Base-by-base conservation (phyloP, 2,888 invertebrate species). In the Acleris laterana region DNA sequence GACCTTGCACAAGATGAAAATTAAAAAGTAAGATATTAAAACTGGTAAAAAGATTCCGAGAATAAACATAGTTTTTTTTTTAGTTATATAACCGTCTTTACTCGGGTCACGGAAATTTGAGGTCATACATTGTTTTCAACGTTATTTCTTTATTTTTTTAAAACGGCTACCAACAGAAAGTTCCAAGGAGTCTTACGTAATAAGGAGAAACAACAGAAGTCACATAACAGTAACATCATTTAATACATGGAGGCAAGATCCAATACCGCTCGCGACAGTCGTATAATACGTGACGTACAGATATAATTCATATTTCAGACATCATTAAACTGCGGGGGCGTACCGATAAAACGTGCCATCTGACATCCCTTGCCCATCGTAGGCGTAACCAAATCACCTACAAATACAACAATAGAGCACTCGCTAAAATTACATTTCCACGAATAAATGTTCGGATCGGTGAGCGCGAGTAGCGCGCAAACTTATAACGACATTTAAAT, bases 401-500 rank as follows among this genome's bases (percentile, higher is more conserved):
- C 28, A 44, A 53, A 59, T 38, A 56, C 55, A 17, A 65, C 55
- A 65, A 56, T 61, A 50, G 55, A 28, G n/a, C 28, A 59, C 55
- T 55, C 48, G 53, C 28, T 61, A 44, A 22, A 61, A 65, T 61
- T 44, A 50, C 55, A 64, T 49, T 28, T 57, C 51, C 60, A 49
- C 64, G 19, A 64, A 64, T 64, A 64, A 49, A 38, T 13, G 28
- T 57, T 44, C 56, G 25, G 57, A 57, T 46, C 50, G 60, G 50
- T 49, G 32, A 38, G 20, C 9, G 48, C 17, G 63, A 50, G 44
- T 50, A 32, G 53, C 64, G 64, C 60, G 65, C 65, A 60, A 60
- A 61, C 60, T 55, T 48, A 52, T 59, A 64, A 64, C 48, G 53
- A 64, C 65, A 61, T 57, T 62, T 62, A 57, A 66, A 62, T 52